phyloP scores from a whole-genome alignment of 2,113 vertebrate species.

The Sciurus niger region DNA sequence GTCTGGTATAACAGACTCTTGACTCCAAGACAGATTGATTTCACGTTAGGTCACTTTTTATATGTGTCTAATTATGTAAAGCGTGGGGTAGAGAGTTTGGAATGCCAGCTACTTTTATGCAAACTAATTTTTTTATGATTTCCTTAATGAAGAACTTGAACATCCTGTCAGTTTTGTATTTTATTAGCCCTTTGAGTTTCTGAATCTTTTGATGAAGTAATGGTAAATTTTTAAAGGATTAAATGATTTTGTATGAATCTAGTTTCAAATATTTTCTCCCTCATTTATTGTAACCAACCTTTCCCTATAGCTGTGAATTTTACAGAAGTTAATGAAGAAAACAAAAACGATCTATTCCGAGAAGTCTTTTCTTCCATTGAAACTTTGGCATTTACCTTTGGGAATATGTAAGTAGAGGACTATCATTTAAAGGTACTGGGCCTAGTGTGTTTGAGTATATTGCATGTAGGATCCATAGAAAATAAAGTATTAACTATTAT shows the following conservation, averaged over 20 bases:
- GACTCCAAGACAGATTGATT: constrained; percentile 5
- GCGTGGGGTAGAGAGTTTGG: constrained; percentile 18
- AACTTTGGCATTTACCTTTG: constrained; percentile 98
- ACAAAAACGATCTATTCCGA: constrained; percentile 94
- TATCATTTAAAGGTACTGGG: constrained; percentile 46
- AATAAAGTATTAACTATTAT: constrained; percentile 1
- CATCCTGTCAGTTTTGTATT: constrained; percentile 33
- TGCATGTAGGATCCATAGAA: not conserved
- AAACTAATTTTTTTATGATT: constrained; percentile 67
- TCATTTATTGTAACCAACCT: constrained; percentile 66
- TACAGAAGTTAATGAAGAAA: constrained; percentile 97
- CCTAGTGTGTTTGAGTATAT: not conserved
- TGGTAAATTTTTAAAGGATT: constrained; percentile 39
- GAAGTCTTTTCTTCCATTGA: constrained; percentile 97
- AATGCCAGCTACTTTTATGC: constrained; percentile 57
- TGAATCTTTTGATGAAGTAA: constrained; percentile 47
- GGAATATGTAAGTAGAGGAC: constrained; percentile 96
- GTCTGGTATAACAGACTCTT: not conserved
- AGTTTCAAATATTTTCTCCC: constrained; percentile 23
- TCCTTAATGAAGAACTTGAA: constrained; percentile 63
- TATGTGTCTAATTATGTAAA: constrained; percentile 32
- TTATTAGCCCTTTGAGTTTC: constrained; percentile 43
- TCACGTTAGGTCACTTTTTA: constrained; percentile 59
- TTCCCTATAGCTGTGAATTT: constrained; percentile 94
- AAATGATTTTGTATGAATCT: constrained; percentile 57